A percentile compares a stretch with the other conserved stretches of the same genome.
These are phyloP conservation scores for Coryphaenoides rupestris DNA, from an alignment of 2,113 vertebrate genomes.

Conservation along the genomic window DNA sequence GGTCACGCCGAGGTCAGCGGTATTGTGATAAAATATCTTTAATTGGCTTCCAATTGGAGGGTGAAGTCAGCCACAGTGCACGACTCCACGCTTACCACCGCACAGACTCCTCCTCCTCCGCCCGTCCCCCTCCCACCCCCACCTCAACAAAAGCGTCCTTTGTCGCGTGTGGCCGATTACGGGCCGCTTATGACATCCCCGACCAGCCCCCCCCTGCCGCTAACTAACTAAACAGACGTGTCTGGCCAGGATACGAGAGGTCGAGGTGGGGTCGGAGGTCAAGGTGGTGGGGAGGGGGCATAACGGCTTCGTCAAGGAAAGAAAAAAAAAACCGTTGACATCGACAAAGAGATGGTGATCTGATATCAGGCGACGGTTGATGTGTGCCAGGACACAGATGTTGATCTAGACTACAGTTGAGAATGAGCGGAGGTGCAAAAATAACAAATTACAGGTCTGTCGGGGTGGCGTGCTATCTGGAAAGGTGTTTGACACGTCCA, in stretches of 20 bases:
- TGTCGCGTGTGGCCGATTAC: constrained; percentile 51
- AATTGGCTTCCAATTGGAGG: constrained; percentile 56
- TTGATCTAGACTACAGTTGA: constrained; percentile 30
- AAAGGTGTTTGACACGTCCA: constrained; percentile 49
- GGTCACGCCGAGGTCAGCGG: constrained; percentile 58
- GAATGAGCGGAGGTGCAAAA: too few species aligned
- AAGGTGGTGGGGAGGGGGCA: neutral
- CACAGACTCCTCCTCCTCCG: too few species aligned
- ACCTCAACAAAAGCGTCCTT: constrained; percentile 51
- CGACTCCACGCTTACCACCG: too few species aligned
- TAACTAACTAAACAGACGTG: constrained; percentile 37
- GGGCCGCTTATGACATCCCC: constrained; percentile 42
- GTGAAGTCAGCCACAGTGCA: constrained; percentile 31
- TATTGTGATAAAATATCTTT: constrained; percentile 58
- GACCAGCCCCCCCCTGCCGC: constrained; percentile 44
- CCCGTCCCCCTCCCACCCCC: constrained; percentile 56
- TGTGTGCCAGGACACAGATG: constrained; percentile 12
- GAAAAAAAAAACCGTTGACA: too few species aligned
- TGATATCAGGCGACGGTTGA: constrained; percentile 42
- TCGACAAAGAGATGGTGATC: constrained; percentile 16
- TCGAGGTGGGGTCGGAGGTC: constrained; percentile 31
- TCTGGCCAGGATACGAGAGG: constrained; percentile 47
- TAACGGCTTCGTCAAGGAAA: too few species aligned
- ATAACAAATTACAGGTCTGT: constrained; percentile 63
- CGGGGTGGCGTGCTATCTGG: constrained; percentile 55